Conservation (phyloP, 2,888 invertebrate species). For the Cataglyphis livida region DNA sequence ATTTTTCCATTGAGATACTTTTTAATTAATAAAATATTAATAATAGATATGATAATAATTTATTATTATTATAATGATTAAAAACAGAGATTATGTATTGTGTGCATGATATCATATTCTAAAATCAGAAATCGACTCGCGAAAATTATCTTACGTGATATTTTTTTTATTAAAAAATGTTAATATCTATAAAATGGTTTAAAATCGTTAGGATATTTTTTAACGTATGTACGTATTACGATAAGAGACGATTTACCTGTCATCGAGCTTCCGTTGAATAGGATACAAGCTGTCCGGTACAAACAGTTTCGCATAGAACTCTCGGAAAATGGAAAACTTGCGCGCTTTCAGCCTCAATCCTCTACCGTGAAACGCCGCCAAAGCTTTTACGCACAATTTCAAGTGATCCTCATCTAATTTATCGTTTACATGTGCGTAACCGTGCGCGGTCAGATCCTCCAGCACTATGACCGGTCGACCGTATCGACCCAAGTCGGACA, state of each 20-base stretch:
- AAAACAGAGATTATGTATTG: background rate
- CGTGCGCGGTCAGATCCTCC: conserved; percentile 77
- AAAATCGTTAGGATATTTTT: background rate
- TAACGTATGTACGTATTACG: background rate
- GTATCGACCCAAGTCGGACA: conserved; percentile 80
- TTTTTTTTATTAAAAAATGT: background rate
- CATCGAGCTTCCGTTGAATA: conserved; percentile 1
- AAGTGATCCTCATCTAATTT: conserved; percentile 77
- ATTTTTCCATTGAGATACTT: background rate
- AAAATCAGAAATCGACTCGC: background rate
- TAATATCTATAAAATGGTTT: background rate
- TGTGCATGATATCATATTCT: background rate
- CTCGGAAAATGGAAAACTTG: conserved; percentile 74
- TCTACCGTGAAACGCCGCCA: conserved; percentile 78
- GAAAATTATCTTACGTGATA: background rate
- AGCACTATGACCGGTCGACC: conserved; percentile 79
- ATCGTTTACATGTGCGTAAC: conserved; percentile 66
- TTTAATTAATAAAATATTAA: background rate
- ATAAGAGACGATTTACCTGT: conserved; percentile 44
- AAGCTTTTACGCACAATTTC: conserved; percentile 70
- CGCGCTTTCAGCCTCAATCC: conserved; percentile 74
- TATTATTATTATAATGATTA: background rate
- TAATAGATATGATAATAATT: background rate
- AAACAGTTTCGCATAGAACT: conserved; percentile 77
- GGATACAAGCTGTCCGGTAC: conserved; percentile 64